Percentiles rank a stretch among this genome's conserved stretches.
Evolutionary conservation across 2,888 invertebrate genomes (phyloP).

Genomic region (Lasioglossum malachurum): DNA sequence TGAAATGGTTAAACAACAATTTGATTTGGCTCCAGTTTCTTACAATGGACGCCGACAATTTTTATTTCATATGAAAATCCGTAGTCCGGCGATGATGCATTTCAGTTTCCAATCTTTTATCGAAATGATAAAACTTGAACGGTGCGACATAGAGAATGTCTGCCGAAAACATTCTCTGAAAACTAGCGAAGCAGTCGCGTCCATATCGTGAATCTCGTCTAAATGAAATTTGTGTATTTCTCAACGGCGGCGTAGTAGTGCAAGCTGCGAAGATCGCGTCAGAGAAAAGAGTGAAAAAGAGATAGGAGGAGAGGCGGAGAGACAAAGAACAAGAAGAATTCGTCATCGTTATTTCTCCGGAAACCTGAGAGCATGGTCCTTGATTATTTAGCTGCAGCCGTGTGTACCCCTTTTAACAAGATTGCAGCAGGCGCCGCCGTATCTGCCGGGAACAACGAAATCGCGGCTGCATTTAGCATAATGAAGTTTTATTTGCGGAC

Average conservation of each 20-base stretch:
- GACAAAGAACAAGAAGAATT: background rate
- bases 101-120: background rate
- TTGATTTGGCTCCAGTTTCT: no score
- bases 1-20: no score
- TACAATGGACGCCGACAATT: no score
- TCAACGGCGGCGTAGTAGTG: background rate
- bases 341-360: background rate
- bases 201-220: background rate
- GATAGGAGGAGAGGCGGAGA: background rate
- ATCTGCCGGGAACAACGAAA: background rate
- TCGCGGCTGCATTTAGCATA: background rate
- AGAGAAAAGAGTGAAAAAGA: background rate
- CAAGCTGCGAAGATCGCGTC: background rate
- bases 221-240: background rate
- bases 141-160: no score
- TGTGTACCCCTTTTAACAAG: constrained; percentile 18
- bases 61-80: background rate
- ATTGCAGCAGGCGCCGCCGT: background rate
- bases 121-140: background rate
- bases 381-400: background rate
- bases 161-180: constrained; percentile 1
- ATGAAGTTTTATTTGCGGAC: constrained; percentile 4
- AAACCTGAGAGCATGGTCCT: background rate
- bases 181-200: no score
- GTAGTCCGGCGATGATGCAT: no score